Evolutionary conservation across 2,888 invertebrate species (phyloP).

Genomic region (Drosophila aldrichi): DNA sequence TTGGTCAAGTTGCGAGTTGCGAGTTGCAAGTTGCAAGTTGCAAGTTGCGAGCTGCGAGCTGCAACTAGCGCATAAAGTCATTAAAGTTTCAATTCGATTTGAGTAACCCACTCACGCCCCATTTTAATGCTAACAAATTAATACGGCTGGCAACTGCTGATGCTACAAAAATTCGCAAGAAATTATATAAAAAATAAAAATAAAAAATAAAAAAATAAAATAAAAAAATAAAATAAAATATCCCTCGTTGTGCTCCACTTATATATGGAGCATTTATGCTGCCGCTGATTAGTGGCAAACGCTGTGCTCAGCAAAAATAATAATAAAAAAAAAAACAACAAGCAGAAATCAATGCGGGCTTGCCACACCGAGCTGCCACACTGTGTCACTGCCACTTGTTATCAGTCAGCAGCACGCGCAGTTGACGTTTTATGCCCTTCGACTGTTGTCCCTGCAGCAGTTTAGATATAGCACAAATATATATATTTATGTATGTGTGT

Average conservation of each 20-base stretch:
- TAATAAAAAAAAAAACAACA: background rate
- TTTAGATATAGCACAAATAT: slow-evolving; percentile 17
- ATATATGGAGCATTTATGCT: slow-evolving; percentile 29
- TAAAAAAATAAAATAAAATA: background rate
- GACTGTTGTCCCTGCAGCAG: slow-evolving; percentile 1
- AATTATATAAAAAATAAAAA: too few relatives aligned
- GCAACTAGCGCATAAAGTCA: slow-evolving; percentile 76
- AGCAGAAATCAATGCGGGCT: slow-evolving; percentile 19
- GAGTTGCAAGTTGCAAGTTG: slow-evolving; percentile 21
- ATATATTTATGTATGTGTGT: background rate
- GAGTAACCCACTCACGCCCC: background rate
- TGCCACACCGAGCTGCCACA: background rate
- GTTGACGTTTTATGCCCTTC: slow-evolving; percentile 22
- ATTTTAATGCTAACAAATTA: slow-evolving; percentile 57
- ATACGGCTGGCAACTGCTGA: slow-evolving; percentile 38
- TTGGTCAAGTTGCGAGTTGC: slow-evolving; percentile 40
- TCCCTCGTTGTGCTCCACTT: background rate
- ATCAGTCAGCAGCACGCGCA: slow-evolving; percentile 55
- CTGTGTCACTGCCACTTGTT: slow-evolving; percentile 37
- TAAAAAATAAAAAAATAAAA: too few relatives aligned
- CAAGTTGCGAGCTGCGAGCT: slow-evolving; percentile 38
- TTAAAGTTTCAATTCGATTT: slow-evolving; percentile 75
- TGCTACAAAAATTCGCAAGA: background rate
- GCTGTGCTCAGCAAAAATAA: slow-evolving; percentile 31
- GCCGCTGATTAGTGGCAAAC: slow-evolving; percentile 47